Evolutionary conservation across 2,113 vertebrate genomes (phyloP).

Genomic region (Suncus etruscus): DNA sequence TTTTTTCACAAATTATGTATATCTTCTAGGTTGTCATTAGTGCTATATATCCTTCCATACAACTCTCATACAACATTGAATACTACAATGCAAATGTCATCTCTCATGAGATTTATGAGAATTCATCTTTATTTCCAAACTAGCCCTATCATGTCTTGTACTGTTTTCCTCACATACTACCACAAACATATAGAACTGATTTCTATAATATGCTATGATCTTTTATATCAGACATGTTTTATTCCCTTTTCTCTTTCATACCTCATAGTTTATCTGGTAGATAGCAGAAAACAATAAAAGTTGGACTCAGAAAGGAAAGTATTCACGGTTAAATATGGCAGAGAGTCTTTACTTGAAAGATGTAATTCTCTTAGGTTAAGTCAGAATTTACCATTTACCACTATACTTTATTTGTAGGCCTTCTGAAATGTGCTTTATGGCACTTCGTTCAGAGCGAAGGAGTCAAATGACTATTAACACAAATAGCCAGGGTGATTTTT

Average conservation of each 20-base stretch:
- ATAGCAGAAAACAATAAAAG: conserved; percentile 12
- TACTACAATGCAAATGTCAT: not conserved
- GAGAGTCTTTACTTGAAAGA: conserved; percentile 26
- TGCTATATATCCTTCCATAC: not conserved
- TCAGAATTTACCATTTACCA: conserved; percentile 59
- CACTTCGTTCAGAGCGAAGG: conserved; percentile 24
- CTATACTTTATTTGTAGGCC: conserved; percentile 6
- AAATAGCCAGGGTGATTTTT: conserved; percentile 69
- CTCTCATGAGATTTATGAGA: not conserved
- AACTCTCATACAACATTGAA: not conserved
- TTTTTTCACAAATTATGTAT: not conserved
- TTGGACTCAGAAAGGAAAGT: not conserved
- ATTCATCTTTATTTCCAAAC: not conserved
- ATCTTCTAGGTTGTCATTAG: not conserved
- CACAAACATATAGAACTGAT: not conserved
- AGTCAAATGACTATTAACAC: conserved; percentile 67
- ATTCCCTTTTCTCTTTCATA: not conserved
- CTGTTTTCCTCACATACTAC: not conserved
- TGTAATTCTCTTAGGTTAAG: conserved; percentile 28
- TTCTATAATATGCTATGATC: not conserved
- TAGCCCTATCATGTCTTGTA: not conserved
- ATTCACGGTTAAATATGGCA: conserved; percentile 25
- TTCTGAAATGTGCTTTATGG: conserved; percentile 65
- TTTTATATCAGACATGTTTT: not conserved
- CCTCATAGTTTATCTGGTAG: not conserved